phyloP scores from a whole-genome alignment of 92 coral and sea anemone species.

The Meandrina meandrites region DNA sequence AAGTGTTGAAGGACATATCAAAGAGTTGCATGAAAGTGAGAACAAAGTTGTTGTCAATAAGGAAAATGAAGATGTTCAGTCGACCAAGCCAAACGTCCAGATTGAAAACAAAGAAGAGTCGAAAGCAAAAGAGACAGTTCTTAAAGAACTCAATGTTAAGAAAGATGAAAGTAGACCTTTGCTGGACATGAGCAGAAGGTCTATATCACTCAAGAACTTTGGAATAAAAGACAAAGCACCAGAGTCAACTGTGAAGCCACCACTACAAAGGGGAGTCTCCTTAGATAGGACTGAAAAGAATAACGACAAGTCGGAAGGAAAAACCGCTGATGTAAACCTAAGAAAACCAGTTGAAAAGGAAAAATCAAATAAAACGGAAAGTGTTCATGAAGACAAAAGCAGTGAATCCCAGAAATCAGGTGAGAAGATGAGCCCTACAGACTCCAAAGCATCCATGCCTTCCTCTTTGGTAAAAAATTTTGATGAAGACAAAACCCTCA shows the following conservation, averaged over 20 bases:
- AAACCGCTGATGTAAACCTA: neutral
- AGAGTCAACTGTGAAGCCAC: slow-evolving; percentile 3
- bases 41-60: neutral
- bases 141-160: slow-evolving; percentile 13
- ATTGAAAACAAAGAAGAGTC: slow-evolving; percentile 20
- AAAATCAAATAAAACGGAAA: neutral
- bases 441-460: neutral
- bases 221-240: neutral
- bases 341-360: slow-evolving; percentile 3
- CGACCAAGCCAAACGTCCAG: slow-evolving; percentile 7
- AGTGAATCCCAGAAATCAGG: neutral
- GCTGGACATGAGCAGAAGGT: neutral
- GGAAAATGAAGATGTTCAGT: slow-evolving; percentile 2
- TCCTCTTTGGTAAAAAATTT: neutral
- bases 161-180: slow-evolving; percentile 26
- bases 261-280: slow-evolving; percentile 20
- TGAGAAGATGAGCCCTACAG: neutral
- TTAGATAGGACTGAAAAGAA: neutral
- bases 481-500: slow-evolving; percentile 7
- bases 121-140: slow-evolving; percentile 1
- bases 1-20: neutral
- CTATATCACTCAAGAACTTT: slow-evolving; percentile 29
- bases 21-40: neutral
- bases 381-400: neutral
- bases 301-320: neutral